Evolutionary conservation across 1,140 invertebrate species (phyloP).

Genomic region (Anastrepha obliqua): DNA sequence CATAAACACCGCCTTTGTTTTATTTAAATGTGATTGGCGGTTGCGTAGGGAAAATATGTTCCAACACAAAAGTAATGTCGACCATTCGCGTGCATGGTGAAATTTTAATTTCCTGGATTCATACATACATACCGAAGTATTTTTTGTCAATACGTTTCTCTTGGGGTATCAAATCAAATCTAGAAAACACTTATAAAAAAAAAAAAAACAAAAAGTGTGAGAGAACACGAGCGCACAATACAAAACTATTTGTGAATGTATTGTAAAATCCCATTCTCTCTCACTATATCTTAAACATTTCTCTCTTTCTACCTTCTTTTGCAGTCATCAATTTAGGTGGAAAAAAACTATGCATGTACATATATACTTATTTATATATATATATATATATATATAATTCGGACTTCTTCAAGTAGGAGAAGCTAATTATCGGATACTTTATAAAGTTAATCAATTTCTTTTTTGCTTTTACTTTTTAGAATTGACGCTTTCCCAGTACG

Average conservation of each 20-base stretch:
- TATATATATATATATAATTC: conserved; percentile 47
- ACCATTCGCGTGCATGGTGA: not conserved
- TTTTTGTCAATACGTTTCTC: not conserved
- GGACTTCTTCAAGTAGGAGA: conserved; percentile 18
- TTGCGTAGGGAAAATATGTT: not conserved
- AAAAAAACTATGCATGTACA: conserved; percentile 24
- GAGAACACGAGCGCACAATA: not conserved
- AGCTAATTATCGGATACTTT: conserved; percentile 25
- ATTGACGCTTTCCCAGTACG: conserved; percentile 6
- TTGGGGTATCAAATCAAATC: not conserved
- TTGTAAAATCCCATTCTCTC: not conserved
- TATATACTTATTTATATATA: conserved; percentile 30
- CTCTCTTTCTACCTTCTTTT: not conserved
- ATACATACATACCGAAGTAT: conserved; percentile 30
- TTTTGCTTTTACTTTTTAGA: conserved; percentile 26
- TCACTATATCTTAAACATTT: not conserved
- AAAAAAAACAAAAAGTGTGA: too few relatives aligned
- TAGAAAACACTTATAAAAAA: not conserved
- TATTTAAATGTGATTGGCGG: not conserved
- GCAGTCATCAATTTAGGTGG: not conserved
- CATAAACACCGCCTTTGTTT: not conserved
- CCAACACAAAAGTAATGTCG: not conserved
- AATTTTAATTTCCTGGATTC: conserved; percentile 16
- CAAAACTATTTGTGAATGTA: not conserved
- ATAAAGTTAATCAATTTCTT: conserved; percentile 28